These are phyloP conservation scores for Novumbra hubbsi DNA, from an alignment of 2,797 vertebrate genomes.

Conservation along the genomic window DNA sequence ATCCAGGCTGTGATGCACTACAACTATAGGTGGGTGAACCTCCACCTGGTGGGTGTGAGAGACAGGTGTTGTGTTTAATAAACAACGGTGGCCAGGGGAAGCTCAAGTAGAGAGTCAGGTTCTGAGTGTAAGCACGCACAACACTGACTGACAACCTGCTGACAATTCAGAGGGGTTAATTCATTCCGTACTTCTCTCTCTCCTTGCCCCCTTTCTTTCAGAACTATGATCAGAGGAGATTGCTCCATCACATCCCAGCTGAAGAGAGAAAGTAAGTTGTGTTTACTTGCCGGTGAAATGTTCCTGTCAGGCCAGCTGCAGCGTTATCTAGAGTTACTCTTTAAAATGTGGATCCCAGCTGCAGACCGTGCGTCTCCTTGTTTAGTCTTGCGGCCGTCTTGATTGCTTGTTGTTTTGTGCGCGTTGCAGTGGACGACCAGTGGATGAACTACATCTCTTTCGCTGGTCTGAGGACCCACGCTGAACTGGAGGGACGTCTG, in stretches of 20 bases:
- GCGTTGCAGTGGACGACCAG: slow-evolving; percentile 84
- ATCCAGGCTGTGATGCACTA: slow-evolving; percentile 98
- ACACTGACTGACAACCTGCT: neutral
- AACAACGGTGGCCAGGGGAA: neutral
- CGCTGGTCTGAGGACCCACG: slow-evolving; percentile 88
- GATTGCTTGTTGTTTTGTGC: neutral
- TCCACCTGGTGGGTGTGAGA: too few relatives aligned
- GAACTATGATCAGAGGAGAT: slow-evolving; percentile 94
- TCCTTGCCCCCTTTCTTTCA: slow-evolving; percentile 42
- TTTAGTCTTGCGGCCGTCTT: neutral
- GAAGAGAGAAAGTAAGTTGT: slow-evolving; percentile 83
- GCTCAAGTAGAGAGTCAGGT: neutral
- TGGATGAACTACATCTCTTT: slow-evolving; percentile 98
- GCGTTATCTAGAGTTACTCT: neutral
- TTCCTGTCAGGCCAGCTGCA: slow-evolving; percentile 15
- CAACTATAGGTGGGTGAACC: slow-evolving; percentile 87
- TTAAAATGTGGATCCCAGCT: neutral
- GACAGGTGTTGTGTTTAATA: neutral
- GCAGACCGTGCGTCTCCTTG: neutral
- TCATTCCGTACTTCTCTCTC: neutral
- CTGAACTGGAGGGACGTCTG: slow-evolving; percentile 86
- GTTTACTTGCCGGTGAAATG: slow-evolving; percentile 12
- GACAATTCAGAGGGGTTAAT: neutral
- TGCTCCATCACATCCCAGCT: slow-evolving; percentile 93
- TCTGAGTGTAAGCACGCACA: neutral